A percentile compares a stretch with the other conserved stretches of the same genome.
phyloP scores from a whole-genome alignment of 2,797 vertebrate genomes.

The Ara ararauna region DNA sequence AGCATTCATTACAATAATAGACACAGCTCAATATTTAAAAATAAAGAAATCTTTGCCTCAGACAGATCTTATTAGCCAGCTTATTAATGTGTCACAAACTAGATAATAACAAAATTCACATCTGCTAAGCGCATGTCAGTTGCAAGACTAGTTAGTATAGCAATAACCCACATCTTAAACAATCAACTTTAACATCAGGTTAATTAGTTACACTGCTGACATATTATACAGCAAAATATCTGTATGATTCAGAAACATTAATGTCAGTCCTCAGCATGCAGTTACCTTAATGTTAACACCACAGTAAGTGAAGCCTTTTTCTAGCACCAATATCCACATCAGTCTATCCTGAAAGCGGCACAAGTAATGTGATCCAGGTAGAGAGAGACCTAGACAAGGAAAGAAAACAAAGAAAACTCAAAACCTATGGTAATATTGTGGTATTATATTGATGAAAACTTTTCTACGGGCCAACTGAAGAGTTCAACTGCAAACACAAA shows the following conservation, averaged over 20 bases:
- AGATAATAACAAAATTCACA: not conserved
- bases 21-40: not conserved
- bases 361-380: constrained; percentile 93
- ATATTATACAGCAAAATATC: not conserved
- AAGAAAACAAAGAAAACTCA: not conserved
- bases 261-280: not conserved
- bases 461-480: not conserved
- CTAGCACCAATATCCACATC: constrained; percentile 94
- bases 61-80: not conserved
- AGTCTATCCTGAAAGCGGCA: constrained; percentile 96
- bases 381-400: constrained; percentile 82
- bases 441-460: not conserved
- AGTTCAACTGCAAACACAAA: not conserved
- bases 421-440: not conserved
- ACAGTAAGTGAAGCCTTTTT: constrained; percentile 94
- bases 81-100: not conserved
- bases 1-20: not conserved
- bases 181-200: not conserved
- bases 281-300: constrained; percentile 95
- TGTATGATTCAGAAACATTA: not conserved
- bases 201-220: not conserved
- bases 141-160: not conserved
- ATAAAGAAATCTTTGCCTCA: not conserved
- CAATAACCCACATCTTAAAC: not conserved
- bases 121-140: not conserved